A percentile compares a stretch with the other conserved stretches of the same genome.
Evolutionary conservation across 2,113 vertebrate genomes (phyloP).

Genomic region (Paracanthobrama guichenoti): DNA sequence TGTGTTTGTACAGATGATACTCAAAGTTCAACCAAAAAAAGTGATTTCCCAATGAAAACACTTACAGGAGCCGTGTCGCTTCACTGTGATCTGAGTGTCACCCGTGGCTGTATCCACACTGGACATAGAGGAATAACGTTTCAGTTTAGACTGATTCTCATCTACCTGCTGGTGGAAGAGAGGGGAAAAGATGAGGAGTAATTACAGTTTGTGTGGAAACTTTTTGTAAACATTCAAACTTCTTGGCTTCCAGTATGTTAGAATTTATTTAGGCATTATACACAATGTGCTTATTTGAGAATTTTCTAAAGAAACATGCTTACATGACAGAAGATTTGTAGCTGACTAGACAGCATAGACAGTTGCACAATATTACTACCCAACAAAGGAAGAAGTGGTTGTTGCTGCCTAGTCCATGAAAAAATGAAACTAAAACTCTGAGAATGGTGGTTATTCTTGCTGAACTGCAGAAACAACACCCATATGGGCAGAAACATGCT

Average conservation of each 20-base stretch:
- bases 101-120: slow-evolving; percentile 84
- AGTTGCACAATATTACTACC: neutral
- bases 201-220: neutral
- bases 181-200: neutral
- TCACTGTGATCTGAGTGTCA: slow-evolving; percentile 84
- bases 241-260: neutral
- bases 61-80: slow-evolving; percentile 92
- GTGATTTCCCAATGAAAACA: neutral
- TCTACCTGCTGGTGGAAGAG: slow-evolving; percentile 34
- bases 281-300: neutral
- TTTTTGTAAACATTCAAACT: neutral
- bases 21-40: neutral
- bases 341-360: slow-evolving; percentile 27
- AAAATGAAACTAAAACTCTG: neutral
- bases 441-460: neutral
- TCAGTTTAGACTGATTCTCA: slow-evolving; percentile 76
- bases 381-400: slow-evolving; percentile 3
- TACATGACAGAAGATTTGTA: neutral
- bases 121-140: slow-evolving; percentile 90
- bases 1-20: neutral
- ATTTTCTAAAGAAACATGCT: slow-evolving; percentile 2
- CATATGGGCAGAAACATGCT: neutral
- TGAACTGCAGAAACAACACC: neutral
- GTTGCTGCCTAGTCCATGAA: neutral
- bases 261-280: neutral